A percentile compares a stretch with the other conserved stretches of the same genome.
Conservation (phyloP, 92 coral and sea anemone species). For the Paragorgia papillata region DNA sequence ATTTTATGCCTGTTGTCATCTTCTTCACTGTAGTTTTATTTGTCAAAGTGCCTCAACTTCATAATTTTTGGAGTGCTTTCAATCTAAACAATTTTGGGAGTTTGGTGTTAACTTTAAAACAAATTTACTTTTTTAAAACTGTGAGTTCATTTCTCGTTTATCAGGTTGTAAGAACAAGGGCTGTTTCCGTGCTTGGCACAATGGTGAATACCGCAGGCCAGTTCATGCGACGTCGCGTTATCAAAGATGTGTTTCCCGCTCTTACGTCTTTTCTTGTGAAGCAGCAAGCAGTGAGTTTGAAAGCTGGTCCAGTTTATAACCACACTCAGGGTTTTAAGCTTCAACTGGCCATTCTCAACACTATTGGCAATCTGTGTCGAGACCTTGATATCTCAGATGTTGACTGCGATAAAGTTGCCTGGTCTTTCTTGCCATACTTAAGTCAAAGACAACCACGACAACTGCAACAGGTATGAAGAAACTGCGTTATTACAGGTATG, state of each 20-base stretch:
- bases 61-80: no score
- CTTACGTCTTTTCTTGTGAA: conserved; percentile 70
- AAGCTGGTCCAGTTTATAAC: conserved; percentile 79
- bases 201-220: conserved; percentile 90
- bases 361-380: conserved; percentile 74
- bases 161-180: conserved; percentile 82
- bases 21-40: no score
- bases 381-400: conserved; percentile 77
- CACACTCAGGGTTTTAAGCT: conserved; percentile 82
- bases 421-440: conserved; percentile 72
- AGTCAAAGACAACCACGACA: conserved; percentile 79
- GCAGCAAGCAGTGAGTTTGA: conserved; percentile 71
- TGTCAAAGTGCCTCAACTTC: no score
- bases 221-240: conserved; percentile 89
- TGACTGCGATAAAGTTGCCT: conserved; percentile 62
- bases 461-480: conserved; percentile 71
- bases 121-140: neutral
- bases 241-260: conserved; percentile 79
- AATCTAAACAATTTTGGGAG: no score
- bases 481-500: no score
- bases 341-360: conserved; percentile 69
- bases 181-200: conserved; percentile 74
- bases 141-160: neutral
- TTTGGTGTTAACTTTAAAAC: no score
- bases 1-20: no score